Conservation (phyloP, 2,113 vertebrate genomes). For the Dendrocopos noguchii region DNA sequence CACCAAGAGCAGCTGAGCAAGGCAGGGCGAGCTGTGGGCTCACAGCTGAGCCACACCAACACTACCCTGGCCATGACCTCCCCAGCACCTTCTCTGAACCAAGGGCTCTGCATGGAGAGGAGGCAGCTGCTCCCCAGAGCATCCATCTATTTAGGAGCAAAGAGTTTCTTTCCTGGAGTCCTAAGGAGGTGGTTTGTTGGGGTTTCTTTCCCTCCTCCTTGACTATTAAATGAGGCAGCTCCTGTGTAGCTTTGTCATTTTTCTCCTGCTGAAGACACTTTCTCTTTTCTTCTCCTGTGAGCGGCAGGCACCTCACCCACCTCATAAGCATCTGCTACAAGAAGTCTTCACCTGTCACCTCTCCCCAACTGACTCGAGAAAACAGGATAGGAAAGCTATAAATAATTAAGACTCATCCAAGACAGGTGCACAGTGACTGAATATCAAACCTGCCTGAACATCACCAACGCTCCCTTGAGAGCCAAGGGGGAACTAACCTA, state of each 20-base stretch:
- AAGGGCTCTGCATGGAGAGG: neutral
- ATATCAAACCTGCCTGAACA: slow-evolving; percentile 54
- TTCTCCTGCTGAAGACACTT: slow-evolving; percentile 40
- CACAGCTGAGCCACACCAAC: fast-evolving
- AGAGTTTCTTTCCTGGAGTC: slow-evolving; percentile 2
- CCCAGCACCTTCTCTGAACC: neutral
- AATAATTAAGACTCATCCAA: slow-evolving; percentile 66
- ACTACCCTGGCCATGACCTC: neutral
- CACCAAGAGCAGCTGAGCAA: neutral
- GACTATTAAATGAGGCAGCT: slow-evolving; percentile 60
- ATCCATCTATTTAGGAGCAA: neutral
- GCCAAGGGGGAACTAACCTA: slow-evolving; percentile 39
- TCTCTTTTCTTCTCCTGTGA: slow-evolving; percentile 66
- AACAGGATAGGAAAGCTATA: slow-evolving; percentile 53
- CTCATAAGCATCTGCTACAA: slow-evolving; percentile 57
- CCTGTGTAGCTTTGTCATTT: slow-evolving; percentile 50
- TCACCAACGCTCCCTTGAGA: neutral
- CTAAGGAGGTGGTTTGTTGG: neutral
- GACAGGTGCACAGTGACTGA: slow-evolving; percentile 30
- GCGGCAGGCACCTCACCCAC: slow-evolving; percentile 42
- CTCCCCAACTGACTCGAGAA: slow-evolving; percentile 57
- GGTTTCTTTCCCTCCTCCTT: neutral
- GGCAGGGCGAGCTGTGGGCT: fast-evolving
- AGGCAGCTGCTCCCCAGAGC: neutral
- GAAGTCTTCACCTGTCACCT: slow-evolving; percentile 69